Evolutionary conservation across 1,140 invertebrate species (phyloP).

Genomic region (Meloidogyne floridensis): DNA sequence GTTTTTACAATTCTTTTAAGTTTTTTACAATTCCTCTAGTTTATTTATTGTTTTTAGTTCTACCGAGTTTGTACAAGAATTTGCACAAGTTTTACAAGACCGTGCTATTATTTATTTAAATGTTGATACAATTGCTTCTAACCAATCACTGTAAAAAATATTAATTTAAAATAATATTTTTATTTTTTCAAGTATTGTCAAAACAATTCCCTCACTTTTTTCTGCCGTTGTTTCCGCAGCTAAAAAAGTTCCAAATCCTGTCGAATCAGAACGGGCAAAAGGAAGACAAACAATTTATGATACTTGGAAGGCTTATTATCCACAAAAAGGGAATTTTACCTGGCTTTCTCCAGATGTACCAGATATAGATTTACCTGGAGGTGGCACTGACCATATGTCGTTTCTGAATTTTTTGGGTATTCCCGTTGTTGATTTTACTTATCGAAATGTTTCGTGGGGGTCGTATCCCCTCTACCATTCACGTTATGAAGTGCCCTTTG

Average conservation of each 20-base stretch:
- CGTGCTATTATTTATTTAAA: constrained; percentile 61
- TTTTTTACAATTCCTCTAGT: background rate
- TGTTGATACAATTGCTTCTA: constrained; percentile 56
- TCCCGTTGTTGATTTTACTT: constrained; percentile 62
- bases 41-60: constrained; percentile 61
- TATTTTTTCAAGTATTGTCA: constrained; percentile 44
- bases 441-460: constrained; percentile 38
- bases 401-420: constrained; percentile 66
- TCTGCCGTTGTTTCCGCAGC: constrained; percentile 51
- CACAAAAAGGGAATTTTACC: background rate
- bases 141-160: constrained; percentile 50
- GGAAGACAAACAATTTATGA: constrained; percentile 62
- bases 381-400: constrained; percentile 65
- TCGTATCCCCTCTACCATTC: constrained; percentile 68
- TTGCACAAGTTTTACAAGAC: constrained; percentile 47
- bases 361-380: constrained; percentile 58
- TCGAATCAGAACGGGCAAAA: constrained; percentile 44
- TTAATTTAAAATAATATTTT: background rate
- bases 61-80: constrained; percentile 63
- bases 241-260: constrained; percentile 56
- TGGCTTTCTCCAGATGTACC: constrained; percentile 42
- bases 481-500: constrained; percentile 67
- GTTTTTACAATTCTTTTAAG: background rate
- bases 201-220: constrained; percentile 58
- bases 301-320: constrained; percentile 50